These are phyloP conservation scores for Ageneiosus marmoratus DNA, from an alignment of 2,113 vertebrate species.

Conservation along the genomic window DNA sequence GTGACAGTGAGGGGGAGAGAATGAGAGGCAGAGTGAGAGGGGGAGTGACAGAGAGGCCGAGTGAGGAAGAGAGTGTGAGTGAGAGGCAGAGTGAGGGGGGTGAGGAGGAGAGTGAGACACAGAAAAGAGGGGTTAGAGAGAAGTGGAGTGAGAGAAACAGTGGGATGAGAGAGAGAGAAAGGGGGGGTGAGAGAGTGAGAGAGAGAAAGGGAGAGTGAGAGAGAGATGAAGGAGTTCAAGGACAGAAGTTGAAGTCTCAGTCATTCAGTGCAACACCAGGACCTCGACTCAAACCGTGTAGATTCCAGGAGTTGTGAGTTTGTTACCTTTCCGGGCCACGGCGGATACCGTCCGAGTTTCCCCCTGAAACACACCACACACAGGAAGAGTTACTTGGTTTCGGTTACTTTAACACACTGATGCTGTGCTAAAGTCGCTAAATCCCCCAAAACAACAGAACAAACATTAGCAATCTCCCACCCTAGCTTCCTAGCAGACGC, in stretches of 20 bases:
- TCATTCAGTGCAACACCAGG: background rate
- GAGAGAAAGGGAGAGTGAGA: background rate
- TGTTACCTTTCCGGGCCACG: constrained; percentile 97
- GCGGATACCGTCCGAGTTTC: constrained; percentile 95
- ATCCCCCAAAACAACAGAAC: background rate
- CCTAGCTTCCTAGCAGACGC: background rate
- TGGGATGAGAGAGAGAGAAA: background rate
- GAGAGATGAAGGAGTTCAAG: background rate
- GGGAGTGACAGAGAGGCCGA: background rate
- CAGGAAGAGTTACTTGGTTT: background rate
- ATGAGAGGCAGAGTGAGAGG: background rate
- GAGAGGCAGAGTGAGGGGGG: background rate
- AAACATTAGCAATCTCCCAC: background rate
- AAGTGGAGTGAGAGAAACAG: too few species aligned
- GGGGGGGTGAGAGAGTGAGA: background rate
- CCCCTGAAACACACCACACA: constrained; percentile 77
- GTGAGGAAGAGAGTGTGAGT: background rate
- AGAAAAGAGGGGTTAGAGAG: background rate
- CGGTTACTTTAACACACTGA: background rate
- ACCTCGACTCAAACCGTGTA: background rate
- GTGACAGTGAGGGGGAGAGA: background rate
- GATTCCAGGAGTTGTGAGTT: background rate
- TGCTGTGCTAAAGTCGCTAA: background rate
- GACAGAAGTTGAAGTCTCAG: background rate
- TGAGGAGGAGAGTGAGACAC: background rate